phyloP scores from a whole-genome alignment of 2,888 invertebrate genomes.

The Synanthedon formicaeformis region DNA sequence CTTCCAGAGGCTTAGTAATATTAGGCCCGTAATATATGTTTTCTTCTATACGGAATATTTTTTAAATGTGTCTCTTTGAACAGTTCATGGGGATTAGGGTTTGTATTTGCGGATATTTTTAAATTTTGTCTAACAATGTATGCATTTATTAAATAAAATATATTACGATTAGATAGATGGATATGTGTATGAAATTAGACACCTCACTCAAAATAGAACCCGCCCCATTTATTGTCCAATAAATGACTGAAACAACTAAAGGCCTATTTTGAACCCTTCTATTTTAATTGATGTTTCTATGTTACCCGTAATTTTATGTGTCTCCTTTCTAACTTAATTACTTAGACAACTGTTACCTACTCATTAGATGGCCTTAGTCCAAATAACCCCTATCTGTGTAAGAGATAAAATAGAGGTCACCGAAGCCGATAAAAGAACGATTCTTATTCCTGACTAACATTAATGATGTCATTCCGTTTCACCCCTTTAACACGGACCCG shows the following conservation, averaged over 20 bases:
- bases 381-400: slow-evolving; percentile 24
- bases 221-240: slow-evolving; percentile 35
- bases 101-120: not conserved
- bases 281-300: slow-evolving; percentile 55
- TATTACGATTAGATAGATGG: not conserved
- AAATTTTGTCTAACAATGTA: not conserved
- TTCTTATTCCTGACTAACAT: slow-evolving; percentile 57
- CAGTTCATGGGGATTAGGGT: slow-evolving; percentile 32
- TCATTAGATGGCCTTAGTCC: slow-evolving; percentile 9
- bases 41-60: slow-evolving; percentile 52
- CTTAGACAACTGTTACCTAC: slow-evolving; percentile 29
- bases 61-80: slow-evolving; percentile 34
- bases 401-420: slow-evolving; percentile 49
- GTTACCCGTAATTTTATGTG: slow-evolving; percentile 47
- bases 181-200: not conserved
- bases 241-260: slow-evolving; percentile 14
- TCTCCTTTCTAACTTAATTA: slow-evolving; percentile 33
- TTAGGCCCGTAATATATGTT: slow-evolving; percentile 70
- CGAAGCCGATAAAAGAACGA: slow-evolving; percentile 37
- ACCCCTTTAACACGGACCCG: slow-evolving; percentile 66
- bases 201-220: not conserved
- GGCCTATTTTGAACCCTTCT: slow-evolving; percentile 37
- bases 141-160: not conserved
- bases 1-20: slow-evolving; percentile 66
- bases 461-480: slow-evolving; percentile 66